Conservation (phyloP, 2,888 invertebrate genomes). For the Cephus pygmeus region DNA sequence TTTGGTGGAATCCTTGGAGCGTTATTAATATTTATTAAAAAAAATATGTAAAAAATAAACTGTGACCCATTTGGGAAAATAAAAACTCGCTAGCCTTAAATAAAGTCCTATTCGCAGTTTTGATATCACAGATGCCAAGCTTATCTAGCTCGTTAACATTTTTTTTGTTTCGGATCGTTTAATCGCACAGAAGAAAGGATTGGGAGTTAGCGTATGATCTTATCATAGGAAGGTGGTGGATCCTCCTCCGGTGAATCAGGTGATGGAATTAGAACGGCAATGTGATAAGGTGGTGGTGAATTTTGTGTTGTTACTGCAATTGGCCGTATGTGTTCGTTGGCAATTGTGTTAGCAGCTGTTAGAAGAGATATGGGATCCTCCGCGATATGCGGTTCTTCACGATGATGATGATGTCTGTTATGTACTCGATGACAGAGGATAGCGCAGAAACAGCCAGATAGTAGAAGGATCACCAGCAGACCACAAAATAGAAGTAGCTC, state of each 20-base stretch:
- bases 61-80: no score
- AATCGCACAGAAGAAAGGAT: constrained; percentile 9
- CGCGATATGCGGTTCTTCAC: constrained; percentile 37
- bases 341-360: constrained; percentile 40
- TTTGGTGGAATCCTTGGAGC: no score
- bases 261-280: constrained; percentile 80
- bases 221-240: constrained; percentile 81
- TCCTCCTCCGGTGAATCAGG: constrained; percentile 67
- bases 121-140: constrained; percentile 44
- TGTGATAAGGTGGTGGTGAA: constrained; percentile 85
- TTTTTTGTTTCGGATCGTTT: constrained; percentile 14
- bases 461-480: constrained; percentile 52
- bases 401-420: constrained; percentile 28
- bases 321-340: constrained; percentile 41
- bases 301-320: constrained; percentile 63
- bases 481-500: constrained; percentile 72
- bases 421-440: constrained; percentile 48
- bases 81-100: no score
- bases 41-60: no score
- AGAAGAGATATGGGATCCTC: constrained; percentile 45
- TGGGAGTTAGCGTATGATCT: constrained; percentile 75
- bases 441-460: constrained; percentile 57
- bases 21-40: no score
- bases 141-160: constrained; percentile 29
- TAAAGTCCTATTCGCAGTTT: no score